Percentiles rank a stretch among this genome's conserved stretches.
Evolutionary conservation across 2,797 vertebrate species (phyloP).

Genomic region (Lepilemur ruficaudatus): DNA sequence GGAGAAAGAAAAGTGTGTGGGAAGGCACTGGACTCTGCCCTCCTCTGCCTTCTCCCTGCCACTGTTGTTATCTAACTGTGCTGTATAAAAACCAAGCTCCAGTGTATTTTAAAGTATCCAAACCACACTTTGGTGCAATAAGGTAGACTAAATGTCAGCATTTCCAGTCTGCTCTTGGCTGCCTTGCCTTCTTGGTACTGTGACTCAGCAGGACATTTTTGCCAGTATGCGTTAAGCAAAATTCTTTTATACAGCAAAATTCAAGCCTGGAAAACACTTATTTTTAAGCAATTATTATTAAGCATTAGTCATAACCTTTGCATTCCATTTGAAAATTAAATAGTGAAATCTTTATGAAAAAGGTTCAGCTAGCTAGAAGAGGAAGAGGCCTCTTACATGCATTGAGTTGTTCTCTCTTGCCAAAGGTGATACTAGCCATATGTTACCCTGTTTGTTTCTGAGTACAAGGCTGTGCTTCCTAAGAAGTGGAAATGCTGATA

Average conservation of each 20-base stretch:
- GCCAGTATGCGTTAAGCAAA: conserved; percentile 11
- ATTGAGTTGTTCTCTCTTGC: background rate
- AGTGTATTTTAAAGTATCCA: background rate
- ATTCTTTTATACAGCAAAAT: conserved; percentile 62
- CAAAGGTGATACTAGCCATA: background rate
- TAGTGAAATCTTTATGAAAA: conserved; percentile 28
- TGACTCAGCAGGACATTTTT: conserved; percentile 26
- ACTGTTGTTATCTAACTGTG: background rate
- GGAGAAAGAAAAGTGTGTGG: background rate
- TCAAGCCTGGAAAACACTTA: conserved; percentile 10
- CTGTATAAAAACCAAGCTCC: background rate
- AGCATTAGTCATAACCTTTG: conserved; percentile 41
- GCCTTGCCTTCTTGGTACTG: conserved; percentile 4
- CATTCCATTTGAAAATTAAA: conserved; percentile 1
- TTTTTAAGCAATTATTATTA: conserved; percentile 59
- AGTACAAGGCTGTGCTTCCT: background rate
- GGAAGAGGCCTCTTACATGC: background rate
- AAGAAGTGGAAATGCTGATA: background rate
- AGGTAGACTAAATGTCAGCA: conserved; percentile 43
- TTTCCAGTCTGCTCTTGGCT: conserved; percentile 1
- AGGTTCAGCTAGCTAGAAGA: conserved; percentile 1
- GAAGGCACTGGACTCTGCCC: background rate
- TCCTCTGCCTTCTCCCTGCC: background rate
- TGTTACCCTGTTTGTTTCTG: background rate
- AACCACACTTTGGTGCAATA: background rate